Evolutionary conservation across 2,888 invertebrate genomes (phyloP), one percentile per base, ranked within the genome.

Genomic region (Thera obeliscata): DNA sequence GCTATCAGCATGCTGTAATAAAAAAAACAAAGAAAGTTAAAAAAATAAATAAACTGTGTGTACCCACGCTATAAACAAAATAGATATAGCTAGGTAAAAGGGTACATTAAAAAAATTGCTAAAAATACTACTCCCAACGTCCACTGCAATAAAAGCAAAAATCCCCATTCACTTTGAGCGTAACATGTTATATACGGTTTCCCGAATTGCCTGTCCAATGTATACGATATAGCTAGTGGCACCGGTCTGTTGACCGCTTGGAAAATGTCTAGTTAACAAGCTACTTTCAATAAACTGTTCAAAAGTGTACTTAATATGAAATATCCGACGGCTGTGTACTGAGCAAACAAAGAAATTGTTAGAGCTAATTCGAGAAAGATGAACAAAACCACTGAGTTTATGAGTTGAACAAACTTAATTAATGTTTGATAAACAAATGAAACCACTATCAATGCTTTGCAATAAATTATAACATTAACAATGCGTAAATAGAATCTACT

Each of bases 91-190:
- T 22, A 22, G 22, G 22, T 22, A 22, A 22, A 22, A 22, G 22
- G 22, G 1, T 22, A 22, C 22, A 22, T 22, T 22, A 22, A 22
- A 22, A 22, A 22, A 22, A 22, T 22, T 22, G 22, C 22, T 22
- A 22, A 22, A 22, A 22, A 22, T 22, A 22, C 22, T 22, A 22
- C 22, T 22, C 22, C 50, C 6, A 12, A 12, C 54, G 38, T 3
- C 36, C 55, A 36, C 55, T 36, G 36, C 36, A 36, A 55, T 36
- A 36, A 36, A 55, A 36, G n/a, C 56, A 56, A 41, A 56, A 56
- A 41, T 12, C 6, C 38, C 55, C 55, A 36, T 8, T 7, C 36
- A n/a, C n/a, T 55, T 55, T n/a, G 35, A 35, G n/a, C 55, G 38
- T 36, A 2, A 36, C 55, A 38, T 36, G 12, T 22, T 22, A 22